These are phyloP conservation scores for Apis florea DNA, from an alignment of 1,140 invertebrate genomes.

Conservation along the genomic window DNA sequence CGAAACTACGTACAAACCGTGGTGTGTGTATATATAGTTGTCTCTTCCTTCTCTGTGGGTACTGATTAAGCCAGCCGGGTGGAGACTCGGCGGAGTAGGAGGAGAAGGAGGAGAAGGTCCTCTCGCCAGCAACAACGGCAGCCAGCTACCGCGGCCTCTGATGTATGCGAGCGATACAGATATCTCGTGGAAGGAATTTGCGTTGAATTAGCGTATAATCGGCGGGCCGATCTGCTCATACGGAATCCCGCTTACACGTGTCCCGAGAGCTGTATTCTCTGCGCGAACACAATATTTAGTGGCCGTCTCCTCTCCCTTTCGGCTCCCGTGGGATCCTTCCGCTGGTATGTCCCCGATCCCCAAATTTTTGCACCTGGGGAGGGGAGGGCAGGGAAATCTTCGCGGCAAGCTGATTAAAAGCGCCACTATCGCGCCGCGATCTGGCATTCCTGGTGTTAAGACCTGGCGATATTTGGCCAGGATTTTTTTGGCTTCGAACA, in stretches of 20 bases:
- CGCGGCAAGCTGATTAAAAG: slow-evolving; percentile 16
- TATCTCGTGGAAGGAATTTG: slow-evolving; percentile 78
- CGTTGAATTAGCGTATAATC: slow-evolving; percentile 81
- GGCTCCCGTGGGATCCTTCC: slow-evolving; percentile 63
- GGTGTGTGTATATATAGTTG: slow-evolving; percentile 61
- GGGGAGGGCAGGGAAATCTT: neutral
- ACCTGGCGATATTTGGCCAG: neutral
- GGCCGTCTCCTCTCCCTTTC: slow-evolving; percentile 60
- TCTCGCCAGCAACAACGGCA: slow-evolving; percentile 48
- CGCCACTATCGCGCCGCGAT: slow-evolving; percentile 8
- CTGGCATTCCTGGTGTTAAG: slow-evolving; percentile 41
- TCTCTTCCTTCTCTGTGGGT: slow-evolving; percentile 53
- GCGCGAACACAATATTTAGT: slow-evolving; percentile 77
- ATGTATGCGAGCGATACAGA: slow-evolving; percentile 79
- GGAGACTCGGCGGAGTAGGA: slow-evolving; percentile 7
- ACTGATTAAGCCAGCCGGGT: slow-evolving; percentile 63
- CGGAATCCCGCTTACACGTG: slow-evolving; percentile 79
- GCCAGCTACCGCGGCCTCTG: slow-evolving; percentile 70
- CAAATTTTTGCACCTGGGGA: slow-evolving; percentile 44
- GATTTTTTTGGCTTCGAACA: neutral
- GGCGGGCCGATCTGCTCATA: slow-evolving; percentile 77
- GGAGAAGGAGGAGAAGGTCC: slow-evolving; percentile 1
- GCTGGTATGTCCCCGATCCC: slow-evolving; percentile 56
- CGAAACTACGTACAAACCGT: slow-evolving; percentile 56
- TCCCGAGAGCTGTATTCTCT: slow-evolving; percentile 76